Evolutionary conservation across 2,797 vertebrate genomes (phyloP).

Genomic region (Rhodeus uyekii): DNA sequence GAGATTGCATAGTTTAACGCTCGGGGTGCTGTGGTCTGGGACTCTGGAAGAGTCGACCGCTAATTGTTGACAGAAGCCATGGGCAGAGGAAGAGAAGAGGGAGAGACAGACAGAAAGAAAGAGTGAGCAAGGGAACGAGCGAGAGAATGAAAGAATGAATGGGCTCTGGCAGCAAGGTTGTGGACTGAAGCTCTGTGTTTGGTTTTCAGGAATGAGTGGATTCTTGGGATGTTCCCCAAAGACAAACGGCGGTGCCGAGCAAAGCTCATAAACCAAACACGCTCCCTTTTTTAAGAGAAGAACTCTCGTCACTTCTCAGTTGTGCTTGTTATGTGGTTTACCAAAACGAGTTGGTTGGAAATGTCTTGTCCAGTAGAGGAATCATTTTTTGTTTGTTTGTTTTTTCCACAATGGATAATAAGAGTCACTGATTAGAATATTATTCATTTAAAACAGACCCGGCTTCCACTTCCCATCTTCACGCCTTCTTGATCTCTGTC

Average conservation of each 20-base stretch:
- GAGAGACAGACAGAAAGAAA: constrained; percentile 62
- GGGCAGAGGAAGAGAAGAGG: constrained; percentile 68
- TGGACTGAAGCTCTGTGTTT: constrained; percentile 44
- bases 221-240: constrained; percentile 67
- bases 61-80: constrained; percentile 79
- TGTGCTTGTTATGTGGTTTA: constrained; percentile 76
- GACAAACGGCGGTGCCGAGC: constrained; percentile 55
- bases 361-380: constrained; percentile 67
- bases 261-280: constrained; percentile 62
- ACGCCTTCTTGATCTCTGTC: constrained; percentile 72
- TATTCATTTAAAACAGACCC: constrained; percentile 63
- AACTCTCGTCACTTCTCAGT: constrained; percentile 75
- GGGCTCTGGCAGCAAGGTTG: constrained; percentile 47
- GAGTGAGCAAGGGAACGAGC: background rate
- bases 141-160: constrained; percentile 44
- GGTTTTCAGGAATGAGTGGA: constrained; percentile 62
- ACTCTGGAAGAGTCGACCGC: constrained; percentile 73
- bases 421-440: constrained; percentile 63
- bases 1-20: constrained; percentile 62
- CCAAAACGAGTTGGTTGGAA: constrained; percentile 70
- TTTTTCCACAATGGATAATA: constrained; percentile 58
- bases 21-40: constrained; percentile 66
- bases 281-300: constrained; percentile 68
- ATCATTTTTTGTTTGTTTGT: constrained; percentile 60
- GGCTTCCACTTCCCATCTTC: constrained; percentile 65